These are phyloP conservation scores for Dipus sagitta DNA, from an alignment of 2,797 vertebrate species.

Conservation along the genomic window DNA sequence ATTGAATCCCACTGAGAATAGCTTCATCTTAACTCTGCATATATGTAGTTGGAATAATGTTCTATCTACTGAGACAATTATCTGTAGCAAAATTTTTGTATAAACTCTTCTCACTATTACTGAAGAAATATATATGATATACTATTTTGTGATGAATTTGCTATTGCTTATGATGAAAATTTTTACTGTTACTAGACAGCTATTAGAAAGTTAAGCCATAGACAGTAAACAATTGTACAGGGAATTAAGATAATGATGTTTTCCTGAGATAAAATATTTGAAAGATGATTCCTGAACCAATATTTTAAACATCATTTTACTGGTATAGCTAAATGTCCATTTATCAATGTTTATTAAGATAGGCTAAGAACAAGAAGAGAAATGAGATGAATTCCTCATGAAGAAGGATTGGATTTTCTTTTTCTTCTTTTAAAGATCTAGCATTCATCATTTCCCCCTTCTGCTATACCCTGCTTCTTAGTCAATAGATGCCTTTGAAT, in stretches of 20 bases:
- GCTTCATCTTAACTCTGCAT: slow-evolving; percentile 57
- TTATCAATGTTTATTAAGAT: slow-evolving; percentile 84
- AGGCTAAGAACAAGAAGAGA: slow-evolving; percentile 73
- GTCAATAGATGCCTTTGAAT: slow-evolving; percentile 73
- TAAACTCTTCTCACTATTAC: slow-evolving; percentile 51
- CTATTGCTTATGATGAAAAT: slow-evolving; percentile 63
- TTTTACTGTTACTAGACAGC: slow-evolving; percentile 64
- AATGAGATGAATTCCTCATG: slow-evolving; percentile 79
- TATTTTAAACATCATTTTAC: slow-evolving; percentile 81
- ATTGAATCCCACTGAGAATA: slow-evolving; percentile 60
- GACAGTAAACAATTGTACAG: slow-evolving; percentile 59
- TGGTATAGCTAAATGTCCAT: slow-evolving; percentile 73
- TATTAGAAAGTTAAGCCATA: slow-evolving; percentile 69
- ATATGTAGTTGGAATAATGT: slow-evolving; percentile 45
- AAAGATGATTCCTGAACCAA: slow-evolving; percentile 78
- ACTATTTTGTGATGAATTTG: slow-evolving; percentile 64
- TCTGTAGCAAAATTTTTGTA: slow-evolving; percentile 65
- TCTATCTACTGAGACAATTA: slow-evolving; percentile 58
- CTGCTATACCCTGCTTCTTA: slow-evolving; percentile 51
- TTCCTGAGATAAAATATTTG: slow-evolving; percentile 75
- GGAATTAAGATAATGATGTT: slow-evolving; percentile 62
- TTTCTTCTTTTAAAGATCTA: slow-evolving; percentile 75
- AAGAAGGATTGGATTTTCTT: slow-evolving; percentile 77
- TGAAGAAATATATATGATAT: slow-evolving; percentile 57
- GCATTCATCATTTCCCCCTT: slow-evolving; percentile 80